These are phyloP conservation scores for Morpho deidamia DNA, from an alignment of 2,888 invertebrate species.

Conservation along the genomic window DNA sequence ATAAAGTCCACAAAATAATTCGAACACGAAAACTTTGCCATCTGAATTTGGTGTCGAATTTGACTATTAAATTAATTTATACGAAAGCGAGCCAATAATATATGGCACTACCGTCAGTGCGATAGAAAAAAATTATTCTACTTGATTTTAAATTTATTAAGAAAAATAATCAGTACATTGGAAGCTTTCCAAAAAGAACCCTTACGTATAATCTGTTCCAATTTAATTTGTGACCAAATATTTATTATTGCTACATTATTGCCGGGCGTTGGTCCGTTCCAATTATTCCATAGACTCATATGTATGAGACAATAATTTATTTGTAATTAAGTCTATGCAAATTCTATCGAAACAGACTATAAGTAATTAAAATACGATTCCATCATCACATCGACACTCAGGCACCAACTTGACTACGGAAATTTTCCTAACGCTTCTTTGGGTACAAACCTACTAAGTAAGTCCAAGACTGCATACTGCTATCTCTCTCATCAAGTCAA, in stretches of 20 bases:
- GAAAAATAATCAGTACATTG: slow-evolving; percentile 73
- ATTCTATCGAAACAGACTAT: slow-evolving; percentile 11
- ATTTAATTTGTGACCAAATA: slow-evolving; percentile 4
- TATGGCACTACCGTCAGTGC: slow-evolving; percentile 76
- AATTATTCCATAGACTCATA: too few species aligned
- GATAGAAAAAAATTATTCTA: slow-evolving; percentile 60
- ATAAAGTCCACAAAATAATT: slow-evolving; percentile 56
- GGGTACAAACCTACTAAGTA: slow-evolving; percentile 39
- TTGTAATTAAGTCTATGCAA: not conserved
- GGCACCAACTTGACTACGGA: slow-evolving; percentile 72
- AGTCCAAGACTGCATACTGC: slow-evolving; percentile 26
- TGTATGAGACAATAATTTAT: too few species aligned
- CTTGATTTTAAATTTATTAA: slow-evolving; percentile 46
- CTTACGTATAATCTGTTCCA: slow-evolving; percentile 7
- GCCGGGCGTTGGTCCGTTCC: not conserved
- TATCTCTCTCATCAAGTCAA: slow-evolving; percentile 7
- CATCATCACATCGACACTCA: slow-evolving; percentile 47
- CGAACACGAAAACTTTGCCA: slow-evolving; percentile 56
- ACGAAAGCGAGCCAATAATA: slow-evolving; percentile 68
- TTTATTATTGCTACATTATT: slow-evolving; percentile 1
- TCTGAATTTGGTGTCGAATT: slow-evolving; percentile 73
- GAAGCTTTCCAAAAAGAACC: slow-evolving; percentile 53
- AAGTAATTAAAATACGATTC: slow-evolving; percentile 2
- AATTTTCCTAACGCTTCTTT: slow-evolving; percentile 63
- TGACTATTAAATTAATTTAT: slow-evolving; percentile 63